Conservation (phyloP, 2,797 vertebrate genomes). For the Malurus leucopterus region DNA sequence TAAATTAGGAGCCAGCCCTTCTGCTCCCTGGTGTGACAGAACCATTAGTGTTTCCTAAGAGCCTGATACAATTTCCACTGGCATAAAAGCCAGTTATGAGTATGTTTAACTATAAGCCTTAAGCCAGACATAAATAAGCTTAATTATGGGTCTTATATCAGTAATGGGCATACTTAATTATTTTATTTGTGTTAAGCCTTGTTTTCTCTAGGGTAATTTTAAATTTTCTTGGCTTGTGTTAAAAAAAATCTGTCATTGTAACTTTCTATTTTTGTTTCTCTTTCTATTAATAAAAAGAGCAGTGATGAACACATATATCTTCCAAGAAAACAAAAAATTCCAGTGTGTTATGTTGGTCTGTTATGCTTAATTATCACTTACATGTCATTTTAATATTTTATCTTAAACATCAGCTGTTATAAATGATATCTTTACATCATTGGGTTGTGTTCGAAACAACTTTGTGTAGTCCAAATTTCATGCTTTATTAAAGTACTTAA, state of each 20-base stretch:
- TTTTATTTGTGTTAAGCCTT: constrained; percentile 20
- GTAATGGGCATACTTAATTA: not conserved
- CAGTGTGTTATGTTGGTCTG: not conserved
- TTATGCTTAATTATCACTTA: not conserved
- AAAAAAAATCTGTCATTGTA: not conserved
- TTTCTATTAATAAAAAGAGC: not conserved
- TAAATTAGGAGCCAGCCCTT: not conserved
- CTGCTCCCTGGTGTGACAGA: not conserved
- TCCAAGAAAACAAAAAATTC: not conserved
- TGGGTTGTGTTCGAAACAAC: not conserved
- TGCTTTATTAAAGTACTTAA: not conserved
- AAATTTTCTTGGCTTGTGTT: not conserved
- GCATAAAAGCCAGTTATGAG: not conserved
- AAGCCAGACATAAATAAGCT: constrained; percentile 13
- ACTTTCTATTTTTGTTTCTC: not conserved
- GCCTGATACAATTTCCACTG: not conserved
- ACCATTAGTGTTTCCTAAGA: not conserved
- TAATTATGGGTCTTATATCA: not conserved
- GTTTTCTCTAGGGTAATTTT: constrained; percentile 18
- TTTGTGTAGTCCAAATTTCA: not conserved
- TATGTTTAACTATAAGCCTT: not conserved
- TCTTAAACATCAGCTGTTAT: constrained; percentile 5
- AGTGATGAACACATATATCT: not conserved
- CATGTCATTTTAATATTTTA: constrained; percentile 1
- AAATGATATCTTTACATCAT: not conserved